A percentile compares a stretch with the other conserved stretches of the same genome.
Evolutionary conservation across 2,797 vertebrate species (phyloP).

Genomic region (Oreortyx pictus): DNA sequence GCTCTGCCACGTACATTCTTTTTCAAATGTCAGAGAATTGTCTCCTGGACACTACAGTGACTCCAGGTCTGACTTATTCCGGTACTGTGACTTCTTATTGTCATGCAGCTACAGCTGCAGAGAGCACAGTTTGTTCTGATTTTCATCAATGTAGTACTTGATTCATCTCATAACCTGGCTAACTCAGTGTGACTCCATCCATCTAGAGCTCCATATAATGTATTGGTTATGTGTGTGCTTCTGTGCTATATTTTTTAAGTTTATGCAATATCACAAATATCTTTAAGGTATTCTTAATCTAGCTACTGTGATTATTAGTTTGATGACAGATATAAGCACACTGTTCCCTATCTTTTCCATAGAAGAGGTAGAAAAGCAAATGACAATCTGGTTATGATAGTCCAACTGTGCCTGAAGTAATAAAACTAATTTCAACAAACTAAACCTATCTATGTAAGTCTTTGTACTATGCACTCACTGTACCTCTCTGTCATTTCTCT

Average conservation of each 20-base stretch:
- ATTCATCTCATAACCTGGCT: not conserved
- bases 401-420: not conserved
- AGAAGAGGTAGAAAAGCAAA: not conserved
- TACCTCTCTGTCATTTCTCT: not conserved
- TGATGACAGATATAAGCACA: not conserved
- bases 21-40: not conserved
- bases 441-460: not conserved
- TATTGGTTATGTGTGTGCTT: not conserved
- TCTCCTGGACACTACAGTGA: not conserved
- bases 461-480: not conserved
- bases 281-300: not conserved
- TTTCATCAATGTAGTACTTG: not conserved
- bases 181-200: not conserved
- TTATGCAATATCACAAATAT: not conserved
- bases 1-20: not conserved
- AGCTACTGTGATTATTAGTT: not conserved
- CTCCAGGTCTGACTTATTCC: not conserved
- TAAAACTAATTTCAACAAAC: not conserved
- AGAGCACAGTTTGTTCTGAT: not conserved
- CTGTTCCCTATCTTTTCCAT: not conserved
- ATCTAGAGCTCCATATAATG: not conserved
- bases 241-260: not conserved
- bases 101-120: not conserved
- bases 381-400: not conserved
- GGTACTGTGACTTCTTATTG: fast-evolving